Evolutionary conservation across 2,113 vertebrate genomes (phyloP), one percentile per base, ranked within the genome.

Genomic region (Oenanthe melanoleuca): DNA sequence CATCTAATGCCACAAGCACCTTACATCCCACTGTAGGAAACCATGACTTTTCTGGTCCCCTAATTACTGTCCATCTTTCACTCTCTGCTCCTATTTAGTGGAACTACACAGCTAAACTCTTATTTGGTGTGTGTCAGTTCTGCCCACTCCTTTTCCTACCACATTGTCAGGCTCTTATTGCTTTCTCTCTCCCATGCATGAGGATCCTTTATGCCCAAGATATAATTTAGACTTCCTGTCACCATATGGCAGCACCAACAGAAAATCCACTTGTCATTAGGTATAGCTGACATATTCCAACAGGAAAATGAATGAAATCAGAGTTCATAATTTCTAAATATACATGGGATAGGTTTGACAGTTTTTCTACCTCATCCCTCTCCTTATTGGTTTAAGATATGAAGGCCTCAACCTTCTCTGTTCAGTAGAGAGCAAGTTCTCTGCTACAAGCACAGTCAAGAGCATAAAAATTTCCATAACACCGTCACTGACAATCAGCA

Each of bases 281-380:
- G 42, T 17, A 8, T 5, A 71, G 15, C 17, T 44, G 49, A 50
- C 8, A 23, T 67, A 37, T 14, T 78, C 31, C 20, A 29, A n/a
- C 5, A 31, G 14, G 12, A 44, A 67, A 29, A 52, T 0, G 5
- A 65, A 34, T 8, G 2, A 81, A 73, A 25, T 18, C 25, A 50
- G 11, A 19, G 12, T 8, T 44, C 18, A 40, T 1, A 1, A 22
- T 47, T 57, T 53, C 53, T 63, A 33, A 66, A 80, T 33, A 56
- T 9, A 6, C 4, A 22, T 14, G 14, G 1, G 3, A 24, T 29
- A 15, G 14, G 6, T 70, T 42, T 45, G 16, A 23, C 37, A 23
- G 17, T 2, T 47, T 65, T 34, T 37, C 33, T 1, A 15, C 5
- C 6, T 61, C 0, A 0, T 19, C 29, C 11, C 64, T 42, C 23